These are phyloP conservation scores for Phrynocephalus vlangalii DNA, from an alignment of 2,797 vertebrate genomes.

Conservation along the genomic window DNA sequence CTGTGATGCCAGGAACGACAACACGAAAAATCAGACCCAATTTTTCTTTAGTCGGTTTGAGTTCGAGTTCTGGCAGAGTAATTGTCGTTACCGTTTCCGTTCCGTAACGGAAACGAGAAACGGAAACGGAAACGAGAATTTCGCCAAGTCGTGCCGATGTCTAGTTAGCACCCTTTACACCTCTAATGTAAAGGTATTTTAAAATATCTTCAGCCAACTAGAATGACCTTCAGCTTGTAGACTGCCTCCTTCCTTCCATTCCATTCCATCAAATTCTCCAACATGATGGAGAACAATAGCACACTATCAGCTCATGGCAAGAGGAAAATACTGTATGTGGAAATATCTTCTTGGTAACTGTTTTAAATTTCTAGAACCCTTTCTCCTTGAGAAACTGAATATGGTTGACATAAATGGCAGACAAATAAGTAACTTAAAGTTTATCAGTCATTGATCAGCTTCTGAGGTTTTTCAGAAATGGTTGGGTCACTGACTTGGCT, in stretches of 20 bases:
- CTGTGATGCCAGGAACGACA: too few relatives aligned
- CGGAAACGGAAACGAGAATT: too few relatives aligned
- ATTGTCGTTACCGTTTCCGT: too few relatives aligned
- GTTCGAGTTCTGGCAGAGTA: too few relatives aligned
- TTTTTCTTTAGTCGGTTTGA: too few relatives aligned
- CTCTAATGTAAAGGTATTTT: background rate
- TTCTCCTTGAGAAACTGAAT: background rate
- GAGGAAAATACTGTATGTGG: background rate
- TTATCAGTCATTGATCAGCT: background rate
- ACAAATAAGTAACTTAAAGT: background rate
- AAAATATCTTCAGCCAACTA: background rate
- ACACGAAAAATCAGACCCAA: too few relatives aligned
- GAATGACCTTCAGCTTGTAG: background rate
- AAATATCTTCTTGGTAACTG: background rate
- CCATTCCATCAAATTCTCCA: background rate
- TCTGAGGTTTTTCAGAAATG: background rate
- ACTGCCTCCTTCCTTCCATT: background rate
- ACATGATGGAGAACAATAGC: background rate
- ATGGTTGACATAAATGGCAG: background rate
- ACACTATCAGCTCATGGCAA: background rate
- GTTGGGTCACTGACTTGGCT: background rate
- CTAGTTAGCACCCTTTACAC: too few relatives aligned
- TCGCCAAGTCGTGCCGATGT: too few relatives aligned
- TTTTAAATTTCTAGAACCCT: background rate
- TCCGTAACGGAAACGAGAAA: too few relatives aligned